Percentiles rank a stretch among this genome's conserved stretches.
These are phyloP conservation scores for Hyphantria cunea DNA, from an alignment of 1,140 invertebrate species.

Conservation along the genomic window DNA sequence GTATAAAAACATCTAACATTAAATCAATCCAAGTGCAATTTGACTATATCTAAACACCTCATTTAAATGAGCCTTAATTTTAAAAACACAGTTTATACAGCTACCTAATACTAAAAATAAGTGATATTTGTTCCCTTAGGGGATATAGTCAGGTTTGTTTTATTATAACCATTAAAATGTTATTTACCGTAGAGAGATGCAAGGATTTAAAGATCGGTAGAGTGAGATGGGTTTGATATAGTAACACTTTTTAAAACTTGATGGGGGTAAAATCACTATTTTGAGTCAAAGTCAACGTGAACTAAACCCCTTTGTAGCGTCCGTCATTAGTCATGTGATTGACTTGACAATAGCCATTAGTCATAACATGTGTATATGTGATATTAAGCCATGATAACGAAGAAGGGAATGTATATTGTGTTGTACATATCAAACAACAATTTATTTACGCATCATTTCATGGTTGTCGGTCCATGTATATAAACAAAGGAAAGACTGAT, in stretches of 20 bases:
- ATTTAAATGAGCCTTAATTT: slow-evolving; percentile 25
- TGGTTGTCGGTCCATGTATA: slow-evolving; percentile 61
- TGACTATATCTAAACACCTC: slow-evolving; percentile 17
- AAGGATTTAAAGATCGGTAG: too few species aligned
- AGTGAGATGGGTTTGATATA: background rate
- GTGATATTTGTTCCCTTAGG: slow-evolving; percentile 9
- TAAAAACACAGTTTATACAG: slow-evolving; percentile 14
- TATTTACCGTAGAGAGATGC: slow-evolving; percentile 10
- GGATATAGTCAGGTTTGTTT: slow-evolving; percentile 17
- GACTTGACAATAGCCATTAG: slow-evolving; percentile 39
- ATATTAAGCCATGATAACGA: slow-evolving; percentile 40
- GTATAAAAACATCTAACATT: slow-evolving; percentile 4
- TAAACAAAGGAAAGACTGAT: slow-evolving; percentile 73
- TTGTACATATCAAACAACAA: slow-evolving; percentile 36
- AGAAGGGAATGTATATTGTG: slow-evolving; percentile 28
- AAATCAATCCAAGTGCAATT: slow-evolving; percentile 24
- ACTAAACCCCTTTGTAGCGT: slow-evolving; percentile 32
- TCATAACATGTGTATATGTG: slow-evolving; percentile 44
- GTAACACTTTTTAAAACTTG: slow-evolving; percentile 3
- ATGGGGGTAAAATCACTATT: slow-evolving; percentile 19
- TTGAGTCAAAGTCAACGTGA: slow-evolving; percentile 22
- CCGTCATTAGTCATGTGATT: slow-evolving; percentile 34
- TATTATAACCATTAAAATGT: slow-evolving; percentile 17
- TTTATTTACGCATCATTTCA: slow-evolving; percentile 31
- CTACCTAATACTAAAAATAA: slow-evolving; percentile 9